phyloP scores from a whole-genome alignment of 1,140 invertebrate genomes.

The Anadara kagoshimensis region DNA sequence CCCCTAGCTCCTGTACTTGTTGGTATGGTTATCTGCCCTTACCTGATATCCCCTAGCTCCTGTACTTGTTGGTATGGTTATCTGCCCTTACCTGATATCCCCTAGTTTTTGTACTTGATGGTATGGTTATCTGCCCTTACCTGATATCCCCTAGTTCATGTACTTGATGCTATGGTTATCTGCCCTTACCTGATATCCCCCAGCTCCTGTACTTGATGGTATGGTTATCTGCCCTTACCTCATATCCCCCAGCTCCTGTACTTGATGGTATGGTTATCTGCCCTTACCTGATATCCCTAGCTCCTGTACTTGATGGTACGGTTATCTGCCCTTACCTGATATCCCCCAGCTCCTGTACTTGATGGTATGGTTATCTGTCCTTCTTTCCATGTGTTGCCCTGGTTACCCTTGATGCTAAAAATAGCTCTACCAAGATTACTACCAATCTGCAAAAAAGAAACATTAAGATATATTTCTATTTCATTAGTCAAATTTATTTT shows the following conservation, averaged over 20 bases:
- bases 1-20: conserved; percentile 26
- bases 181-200: too few relatives aligned
- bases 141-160: too few relatives aligned
- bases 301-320: too few relatives aligned
- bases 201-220: too few relatives aligned
- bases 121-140: too few relatives aligned
- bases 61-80: conserved; percentile 69
- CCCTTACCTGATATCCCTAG: too few relatives aligned
- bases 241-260: too few relatives aligned
- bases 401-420: conserved; percentile 60
- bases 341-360: conserved; percentile 35
- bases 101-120: too few relatives aligned
- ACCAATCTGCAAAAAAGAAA: conserved; percentile 29
- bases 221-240: too few relatives aligned
- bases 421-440: conserved; percentile 44
- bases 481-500: not conserved
- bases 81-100: conserved; percentile 54
- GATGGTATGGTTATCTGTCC: conserved; percentile 52
- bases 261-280: too few relatives aligned
- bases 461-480: not conserved
- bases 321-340: conserved; percentile 35
- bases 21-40: conserved; percentile 52
- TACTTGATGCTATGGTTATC: too few relatives aligned
- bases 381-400: conserved; percentile 67
- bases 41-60: conserved; percentile 43